Conservation (phyloP, 2,888 invertebrate species). For the Craniophora ligustri region DNA sequence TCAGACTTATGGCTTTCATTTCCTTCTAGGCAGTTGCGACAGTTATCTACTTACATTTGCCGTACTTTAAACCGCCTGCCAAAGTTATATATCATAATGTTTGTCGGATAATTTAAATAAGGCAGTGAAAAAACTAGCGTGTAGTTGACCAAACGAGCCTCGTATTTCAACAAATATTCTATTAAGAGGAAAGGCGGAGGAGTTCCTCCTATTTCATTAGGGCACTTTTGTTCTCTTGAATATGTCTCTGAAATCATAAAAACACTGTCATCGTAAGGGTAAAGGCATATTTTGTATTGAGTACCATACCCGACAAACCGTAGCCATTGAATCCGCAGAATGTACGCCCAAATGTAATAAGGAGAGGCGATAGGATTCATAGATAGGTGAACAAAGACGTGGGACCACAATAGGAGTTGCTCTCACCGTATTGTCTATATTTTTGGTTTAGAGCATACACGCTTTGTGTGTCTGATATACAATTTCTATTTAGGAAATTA, state of each 20-base stretch:
- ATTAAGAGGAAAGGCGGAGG: background rate
- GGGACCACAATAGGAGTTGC: conserved; percentile 64
- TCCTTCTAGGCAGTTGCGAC: conserved; percentile 62
- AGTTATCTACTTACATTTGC: conserved; percentile 34
- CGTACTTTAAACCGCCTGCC: too few relatives aligned
- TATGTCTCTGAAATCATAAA: conserved; percentile 43
- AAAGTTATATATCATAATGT: too few relatives aligned
- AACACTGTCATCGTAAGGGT: conserved; percentile 44
- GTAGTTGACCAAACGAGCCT: too few relatives aligned
- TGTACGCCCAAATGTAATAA: conserved; percentile 67
- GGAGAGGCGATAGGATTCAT: conserved; percentile 69
- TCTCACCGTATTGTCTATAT: conserved; percentile 68
- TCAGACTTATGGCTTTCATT: conserved; percentile 79
- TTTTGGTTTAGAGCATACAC: conserved; percentile 55
- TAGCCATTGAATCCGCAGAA: conserved; percentile 57
- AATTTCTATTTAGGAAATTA: conserved; percentile 47
- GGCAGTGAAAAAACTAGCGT: too few relatives aligned
- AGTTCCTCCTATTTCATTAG: conserved; percentile 7
- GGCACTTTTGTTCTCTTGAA: conserved; percentile 28
- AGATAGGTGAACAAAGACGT: conserved; percentile 76
- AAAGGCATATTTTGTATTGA: conserved; percentile 53
- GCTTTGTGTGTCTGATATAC: conserved; percentile 52
- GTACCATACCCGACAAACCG: conserved; percentile 45
- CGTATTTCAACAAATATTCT: background rate
- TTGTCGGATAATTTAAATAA: too few relatives aligned